phyloP scores from a whole-genome alignment of 2,797 vertebrate genomes.

The Aldrovandia affinis region DNA sequence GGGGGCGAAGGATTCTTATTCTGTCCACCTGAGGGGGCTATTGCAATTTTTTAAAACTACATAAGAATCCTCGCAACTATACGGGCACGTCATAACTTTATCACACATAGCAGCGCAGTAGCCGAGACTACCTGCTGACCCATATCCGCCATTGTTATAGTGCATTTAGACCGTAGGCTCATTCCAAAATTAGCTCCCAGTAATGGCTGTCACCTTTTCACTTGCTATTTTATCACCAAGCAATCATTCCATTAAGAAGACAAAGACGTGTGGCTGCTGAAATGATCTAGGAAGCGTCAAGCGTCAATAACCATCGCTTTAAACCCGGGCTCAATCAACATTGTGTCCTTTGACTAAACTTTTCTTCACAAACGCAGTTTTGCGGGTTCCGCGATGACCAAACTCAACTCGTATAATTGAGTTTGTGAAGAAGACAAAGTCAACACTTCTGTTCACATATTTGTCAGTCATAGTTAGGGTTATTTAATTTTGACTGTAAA shows the following conservation, averaged over 20 bases:
- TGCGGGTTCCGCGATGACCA: neutral
- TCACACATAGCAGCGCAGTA: neutral
- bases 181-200: no score
- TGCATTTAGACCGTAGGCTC: no score
- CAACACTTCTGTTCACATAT: neutral
- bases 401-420: neutral
- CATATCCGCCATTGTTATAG: neutral
- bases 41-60: no score
- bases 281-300: neutral
- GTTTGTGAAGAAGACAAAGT: neutral
- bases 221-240: no score
- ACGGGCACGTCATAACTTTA: neutral
- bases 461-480: no score
- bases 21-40: slow-evolving; percentile 39
- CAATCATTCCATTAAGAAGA: no score
- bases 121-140: neutral
- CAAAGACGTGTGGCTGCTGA: neutral
- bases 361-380: neutral
- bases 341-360: neutral
- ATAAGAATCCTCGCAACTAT: neutral
- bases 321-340: neutral
- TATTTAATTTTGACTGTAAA: no score
- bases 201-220: no score
- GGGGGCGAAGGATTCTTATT: slow-evolving; percentile 6
- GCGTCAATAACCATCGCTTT: no score